These are phyloP conservation scores for Anticlea derivata DNA, from an alignment of 2,888 invertebrate genomes.

Conservation along the genomic window DNA sequence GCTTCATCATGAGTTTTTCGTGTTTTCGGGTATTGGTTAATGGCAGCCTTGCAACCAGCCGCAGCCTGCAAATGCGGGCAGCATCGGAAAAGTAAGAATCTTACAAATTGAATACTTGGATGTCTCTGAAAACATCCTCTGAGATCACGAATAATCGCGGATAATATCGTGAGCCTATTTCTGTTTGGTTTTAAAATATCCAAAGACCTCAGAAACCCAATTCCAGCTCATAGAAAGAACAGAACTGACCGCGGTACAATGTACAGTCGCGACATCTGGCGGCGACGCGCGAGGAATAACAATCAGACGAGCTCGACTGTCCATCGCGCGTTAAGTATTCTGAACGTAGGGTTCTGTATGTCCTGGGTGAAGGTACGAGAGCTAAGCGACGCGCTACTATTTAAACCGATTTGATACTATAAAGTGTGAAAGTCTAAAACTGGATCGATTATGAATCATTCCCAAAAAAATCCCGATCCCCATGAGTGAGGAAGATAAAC, in stretches of 20 bases:
- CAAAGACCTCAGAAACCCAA: background rate
- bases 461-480: too few relatives aligned
- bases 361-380: slow-evolving; percentile 1
- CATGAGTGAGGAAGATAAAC: too few relatives aligned
- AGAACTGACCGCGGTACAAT: slow-evolving; percentile 20
- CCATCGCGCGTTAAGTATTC: slow-evolving; percentile 64
- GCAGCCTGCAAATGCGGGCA: too few relatives aligned
- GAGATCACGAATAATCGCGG: too few relatives aligned
- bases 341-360: slow-evolving; percentile 36
- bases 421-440: background rate
- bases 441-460: too few relatives aligned
- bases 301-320: slow-evolving; percentile 65
- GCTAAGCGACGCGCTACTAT: background rate
- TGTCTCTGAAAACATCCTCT: too few relatives aligned
- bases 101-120: too few relatives aligned
- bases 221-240: slow-evolving; percentile 4
- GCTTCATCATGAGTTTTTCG: too few relatives aligned
- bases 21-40: too few relatives aligned
- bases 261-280: slow-evolving; percentile 53
- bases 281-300: slow-evolving; percentile 58
- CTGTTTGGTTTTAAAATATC: slow-evolving; percentile 3
- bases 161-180: too few relatives aligned
- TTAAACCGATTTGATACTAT: background rate
- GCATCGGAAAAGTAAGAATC: too few relatives aligned
- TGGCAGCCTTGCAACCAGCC: too few relatives aligned